Conservation (phyloP, 1,140 invertebrate species). For the Drosophila funebris region DNA sequence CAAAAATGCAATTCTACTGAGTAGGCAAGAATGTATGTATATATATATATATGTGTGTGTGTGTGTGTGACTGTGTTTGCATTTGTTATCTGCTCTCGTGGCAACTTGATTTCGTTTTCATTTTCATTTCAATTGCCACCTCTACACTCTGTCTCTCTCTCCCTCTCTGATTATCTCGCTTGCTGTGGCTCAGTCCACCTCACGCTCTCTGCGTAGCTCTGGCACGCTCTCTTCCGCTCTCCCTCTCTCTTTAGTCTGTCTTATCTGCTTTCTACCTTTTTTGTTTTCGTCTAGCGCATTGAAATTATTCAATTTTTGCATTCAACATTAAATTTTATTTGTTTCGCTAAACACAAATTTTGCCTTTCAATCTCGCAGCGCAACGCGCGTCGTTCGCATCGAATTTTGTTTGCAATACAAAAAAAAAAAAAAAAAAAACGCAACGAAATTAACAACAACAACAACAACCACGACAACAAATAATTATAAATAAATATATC, state of each 20-base stretch:
- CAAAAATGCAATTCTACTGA: constrained; percentile 20
- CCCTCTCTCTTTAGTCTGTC: not conserved
- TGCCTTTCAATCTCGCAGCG: constrained; percentile 13
- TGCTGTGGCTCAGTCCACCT: not conserved
- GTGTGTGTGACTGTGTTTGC: not conserved
- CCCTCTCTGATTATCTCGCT: not conserved
- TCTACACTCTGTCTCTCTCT: not conserved
- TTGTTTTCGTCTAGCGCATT: constrained; percentile 18
- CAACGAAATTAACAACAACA: too few species aligned
- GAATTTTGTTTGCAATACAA: not conserved
- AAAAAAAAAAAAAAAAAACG: constrained; percentile 6
- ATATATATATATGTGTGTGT: not conserved
- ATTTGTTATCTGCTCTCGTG: not conserved
- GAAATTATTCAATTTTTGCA: constrained; percentile 29
- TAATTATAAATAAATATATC: constrained; percentile 14
- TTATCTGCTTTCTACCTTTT: constrained; percentile 28
- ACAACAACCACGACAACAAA: constrained; percentile 11
- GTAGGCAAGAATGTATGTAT: not conserved
- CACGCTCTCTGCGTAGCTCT: not conserved
- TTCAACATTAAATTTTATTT: constrained; percentile 9
- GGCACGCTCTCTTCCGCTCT: not conserved
- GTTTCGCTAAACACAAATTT: constrained; percentile 1
- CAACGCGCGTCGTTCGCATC: not conserved
- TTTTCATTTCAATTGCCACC: constrained; percentile 12
- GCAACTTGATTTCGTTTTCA: constrained; percentile 23